A percentile compares a stretch with the other conserved stretches of the same genome.
These are phyloP conservation scores for Vulpes ferrilata DNA, from an alignment of 2,113 vertebrate species.

Conservation along the genomic window DNA sequence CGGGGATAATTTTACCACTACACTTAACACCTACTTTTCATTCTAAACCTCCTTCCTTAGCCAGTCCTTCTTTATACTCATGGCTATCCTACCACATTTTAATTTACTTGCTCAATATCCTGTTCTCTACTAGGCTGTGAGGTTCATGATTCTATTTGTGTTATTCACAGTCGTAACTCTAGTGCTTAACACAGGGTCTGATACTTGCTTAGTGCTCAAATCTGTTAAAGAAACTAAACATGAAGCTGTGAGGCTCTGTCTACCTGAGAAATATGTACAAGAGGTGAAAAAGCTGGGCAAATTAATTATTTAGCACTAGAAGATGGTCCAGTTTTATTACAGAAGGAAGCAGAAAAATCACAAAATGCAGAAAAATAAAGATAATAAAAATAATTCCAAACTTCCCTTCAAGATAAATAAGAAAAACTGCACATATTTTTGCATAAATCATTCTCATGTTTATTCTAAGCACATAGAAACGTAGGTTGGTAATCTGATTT, in stretches of 20 bases:
- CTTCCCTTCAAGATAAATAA: background rate
- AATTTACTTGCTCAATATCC: slow-evolving; percentile 49
- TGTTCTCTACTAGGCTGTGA: slow-evolving; percentile 19
- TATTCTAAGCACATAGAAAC: background rate
- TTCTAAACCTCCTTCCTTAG: background rate
- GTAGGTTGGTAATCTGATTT: slow-evolving; percentile 28
- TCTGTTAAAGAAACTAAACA: background rate
- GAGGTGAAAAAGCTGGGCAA: background rate
- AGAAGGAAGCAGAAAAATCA: slow-evolving; percentile 43
- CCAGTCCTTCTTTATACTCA: background rate
- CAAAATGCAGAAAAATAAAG: slow-evolving; percentile 52
- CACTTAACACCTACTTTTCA: background rate
- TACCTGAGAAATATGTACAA: background rate
- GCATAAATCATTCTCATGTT: background rate
- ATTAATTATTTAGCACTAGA: background rate
- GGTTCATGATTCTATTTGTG: slow-evolving; percentile 47
- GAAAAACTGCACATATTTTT: slow-evolving; percentile 30
- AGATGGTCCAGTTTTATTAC: slow-evolving; percentile 34
- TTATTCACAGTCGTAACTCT: slow-evolving; percentile 14
- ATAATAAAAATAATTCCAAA: slow-evolving; percentile 7
- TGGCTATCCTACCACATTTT: background rate
- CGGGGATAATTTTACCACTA: background rate
- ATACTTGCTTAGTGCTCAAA: background rate
- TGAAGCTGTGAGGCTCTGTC: background rate
- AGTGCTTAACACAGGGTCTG: background rate